Percentiles rank a stretch among this genome's conserved stretches.
Evolutionary conservation across 2,888 invertebrate genomes (phyloP).

Genomic region (Reticulitermes lucifugus): DNA sequence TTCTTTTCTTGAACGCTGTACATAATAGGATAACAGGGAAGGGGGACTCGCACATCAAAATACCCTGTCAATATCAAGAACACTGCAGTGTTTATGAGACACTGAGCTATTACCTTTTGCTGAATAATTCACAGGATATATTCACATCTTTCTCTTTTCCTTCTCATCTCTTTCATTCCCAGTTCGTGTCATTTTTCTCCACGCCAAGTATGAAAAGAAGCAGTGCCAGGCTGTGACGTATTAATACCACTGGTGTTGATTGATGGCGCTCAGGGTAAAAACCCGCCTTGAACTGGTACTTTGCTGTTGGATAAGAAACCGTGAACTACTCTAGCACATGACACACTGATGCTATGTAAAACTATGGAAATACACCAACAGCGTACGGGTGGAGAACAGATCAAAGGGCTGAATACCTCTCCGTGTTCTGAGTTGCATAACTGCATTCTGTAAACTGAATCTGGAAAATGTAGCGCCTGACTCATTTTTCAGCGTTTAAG

Average conservation of each 20-base stretch:
- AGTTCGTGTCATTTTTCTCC: background rate
- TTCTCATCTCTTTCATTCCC: background rate
- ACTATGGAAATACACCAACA: background rate
- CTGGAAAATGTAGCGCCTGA: too few species aligned
- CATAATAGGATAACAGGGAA: too few species aligned
- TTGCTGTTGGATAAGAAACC: background rate
- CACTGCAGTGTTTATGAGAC: background rate
- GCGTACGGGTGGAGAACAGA: background rate
- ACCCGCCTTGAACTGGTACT: background rate
- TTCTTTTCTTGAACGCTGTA: too few species aligned
- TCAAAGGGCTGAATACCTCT: background rate
- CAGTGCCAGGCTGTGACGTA: constrained; percentile 1
- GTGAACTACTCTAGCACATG: background rate
- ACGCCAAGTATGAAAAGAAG: constrained; percentile 13
- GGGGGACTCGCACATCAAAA: background rate
- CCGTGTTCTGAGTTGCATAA: too few species aligned
- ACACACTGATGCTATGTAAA: background rate
- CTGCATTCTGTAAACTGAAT: too few species aligned
- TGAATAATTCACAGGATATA: background rate
- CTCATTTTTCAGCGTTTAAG: too few species aligned
- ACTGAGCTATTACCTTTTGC: background rate
- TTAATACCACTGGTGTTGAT: constrained; percentile 13
- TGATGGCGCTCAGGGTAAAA: background rate
- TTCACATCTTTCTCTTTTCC: background rate
- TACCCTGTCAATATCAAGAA: background rate